Evolutionary conservation across 1,140 invertebrate species (phyloP).

Genomic region (Eulimnadia texana): DNA sequence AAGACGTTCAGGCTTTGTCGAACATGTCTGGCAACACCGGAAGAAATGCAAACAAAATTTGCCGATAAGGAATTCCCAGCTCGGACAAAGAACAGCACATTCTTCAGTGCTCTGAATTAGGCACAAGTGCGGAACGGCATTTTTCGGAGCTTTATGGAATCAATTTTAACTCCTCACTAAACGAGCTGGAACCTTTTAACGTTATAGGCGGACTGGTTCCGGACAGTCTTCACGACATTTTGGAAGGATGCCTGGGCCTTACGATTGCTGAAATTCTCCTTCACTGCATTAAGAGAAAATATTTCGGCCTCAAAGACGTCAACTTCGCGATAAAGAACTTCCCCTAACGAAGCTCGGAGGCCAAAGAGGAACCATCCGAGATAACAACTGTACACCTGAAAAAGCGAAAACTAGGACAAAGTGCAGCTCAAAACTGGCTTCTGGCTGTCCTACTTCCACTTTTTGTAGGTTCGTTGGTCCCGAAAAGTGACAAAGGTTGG

Average conservation of each 20-base stretch:
- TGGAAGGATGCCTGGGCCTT: constrained; percentile 8
- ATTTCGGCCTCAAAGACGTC: constrained; percentile 3
- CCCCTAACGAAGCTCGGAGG: constrained; percentile 7
- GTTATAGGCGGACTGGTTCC: constrained; percentile 1
- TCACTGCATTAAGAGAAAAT: background rate
- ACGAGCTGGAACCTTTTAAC: constrained; percentile 12
- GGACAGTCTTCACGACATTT: no score
- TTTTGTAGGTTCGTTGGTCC: constrained; percentile 5
- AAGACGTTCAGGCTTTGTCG: background rate
- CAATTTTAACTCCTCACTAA: background rate
- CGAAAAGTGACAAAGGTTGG: constrained; percentile 3
- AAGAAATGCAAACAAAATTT: constrained; percentile 10
- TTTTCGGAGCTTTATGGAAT: constrained; percentile 7
- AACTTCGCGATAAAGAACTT: constrained; percentile 7
- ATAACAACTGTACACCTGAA: constrained; percentile 1
- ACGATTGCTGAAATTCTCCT: constrained; percentile 9
- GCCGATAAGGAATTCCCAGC: background rate
- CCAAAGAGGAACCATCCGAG: constrained; percentile 9
- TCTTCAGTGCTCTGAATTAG: constrained; percentile 1
- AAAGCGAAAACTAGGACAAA: constrained; percentile 7
- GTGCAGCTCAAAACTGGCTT: constrained; percentile 8
- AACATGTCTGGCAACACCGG: constrained; percentile 3
- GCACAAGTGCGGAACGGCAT: constrained; percentile 1
- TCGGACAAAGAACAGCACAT: constrained; percentile 4
- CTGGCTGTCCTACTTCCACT: constrained; percentile 1